These are phyloP conservation scores for Lissocephala sabroskyi DNA, from an alignment of 2,888 invertebrate genomes.

Conservation along the genomic window DNA sequence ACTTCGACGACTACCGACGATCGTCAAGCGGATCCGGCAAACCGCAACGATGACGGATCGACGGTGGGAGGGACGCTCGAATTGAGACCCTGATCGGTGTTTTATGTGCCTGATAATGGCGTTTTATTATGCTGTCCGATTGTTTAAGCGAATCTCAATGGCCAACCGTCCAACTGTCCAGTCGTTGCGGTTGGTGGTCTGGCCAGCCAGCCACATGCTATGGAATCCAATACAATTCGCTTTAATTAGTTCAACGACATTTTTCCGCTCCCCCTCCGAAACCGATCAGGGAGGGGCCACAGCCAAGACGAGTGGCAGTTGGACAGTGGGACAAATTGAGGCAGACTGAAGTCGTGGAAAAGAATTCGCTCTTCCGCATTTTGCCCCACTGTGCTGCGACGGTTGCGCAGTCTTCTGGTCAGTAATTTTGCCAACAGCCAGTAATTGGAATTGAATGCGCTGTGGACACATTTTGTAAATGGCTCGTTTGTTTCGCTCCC, in stretches of 20 bases:
- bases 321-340: too few relatives aligned
- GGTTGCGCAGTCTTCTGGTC: not conserved
- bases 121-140: conserved; percentile 24
- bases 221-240: conserved; percentile 18
- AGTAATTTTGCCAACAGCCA: conserved; percentile 16
- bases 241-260: conserved; percentile 43
- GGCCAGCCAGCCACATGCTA: too few relatives aligned
- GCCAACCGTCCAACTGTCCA: too few relatives aligned
- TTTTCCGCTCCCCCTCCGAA: conserved; percentile 13
- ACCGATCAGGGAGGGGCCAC: too few relatives aligned
- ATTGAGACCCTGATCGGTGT: conserved; percentile 20
- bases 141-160: conserved; percentile 18
- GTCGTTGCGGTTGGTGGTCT: too few relatives aligned
- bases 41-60: conserved; percentile 12
- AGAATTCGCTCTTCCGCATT: not conserved
- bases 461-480: conserved; percentile 16
- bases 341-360: too few relatives aligned
- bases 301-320: too few relatives aligned
- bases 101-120: conserved; percentile 36
- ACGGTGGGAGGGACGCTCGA: too few relatives aligned
- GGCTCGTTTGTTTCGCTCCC: conserved; percentile 2
- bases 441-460: conserved; percentile 25
- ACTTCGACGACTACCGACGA: conserved; percentile 28
- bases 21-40: conserved; percentile 1
- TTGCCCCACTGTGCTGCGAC: conserved; percentile 13